Base-by-base conservation (phyloP, 2,797 vertebrate genomes). In the Gambelia wislizenii region DNA sequence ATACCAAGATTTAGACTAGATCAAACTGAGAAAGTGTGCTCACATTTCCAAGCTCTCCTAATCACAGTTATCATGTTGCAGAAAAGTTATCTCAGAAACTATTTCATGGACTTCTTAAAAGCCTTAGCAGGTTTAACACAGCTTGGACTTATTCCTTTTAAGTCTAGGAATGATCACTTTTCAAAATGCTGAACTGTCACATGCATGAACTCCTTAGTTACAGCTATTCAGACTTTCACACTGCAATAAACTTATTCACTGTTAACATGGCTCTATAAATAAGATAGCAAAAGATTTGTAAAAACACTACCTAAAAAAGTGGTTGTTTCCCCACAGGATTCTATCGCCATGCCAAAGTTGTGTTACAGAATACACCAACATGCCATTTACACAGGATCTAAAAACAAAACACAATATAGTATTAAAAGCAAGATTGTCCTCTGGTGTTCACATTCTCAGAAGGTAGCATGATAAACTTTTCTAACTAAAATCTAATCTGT, bases 281-380 rank as follows among this genome's bases (percentile, higher is more conserved):
- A 61, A 61, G 13, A 3, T 42, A 30, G 59, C 6, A 36, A 42
- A 82, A 82, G 9, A 67, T 13, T 10, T 33, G 3, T 44, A 82
- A 82, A 33, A 64, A 44, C 25, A 64, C 22, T 97, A 99, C 99
- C 99, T 98, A 96, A 99, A 99, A 91, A 99, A 99, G 97, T 99
- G 99, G 97, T 99, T 99, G 95, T 99, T 99, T 93, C 99, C 99
- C 99, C 99, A 99, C 80, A 99, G 96, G 93, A 99, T 99, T 56
- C 99, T 97, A 92, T 99, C 99, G 67, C 99, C 99, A 0, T 99
- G 99, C 99, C 99, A 99, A 75, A 99, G 96, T 70, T 98, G 98
- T 86, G 98, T 98, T 89, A 96, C 89, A 54, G 96, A 98, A 93
- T 97, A 97, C 2, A 99, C 96, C 69, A 98, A 96, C 20, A 98